Evolutionary conservation across 2,888 invertebrate species (phyloP).

Genomic region (Leistus spinibarbis): DNA sequence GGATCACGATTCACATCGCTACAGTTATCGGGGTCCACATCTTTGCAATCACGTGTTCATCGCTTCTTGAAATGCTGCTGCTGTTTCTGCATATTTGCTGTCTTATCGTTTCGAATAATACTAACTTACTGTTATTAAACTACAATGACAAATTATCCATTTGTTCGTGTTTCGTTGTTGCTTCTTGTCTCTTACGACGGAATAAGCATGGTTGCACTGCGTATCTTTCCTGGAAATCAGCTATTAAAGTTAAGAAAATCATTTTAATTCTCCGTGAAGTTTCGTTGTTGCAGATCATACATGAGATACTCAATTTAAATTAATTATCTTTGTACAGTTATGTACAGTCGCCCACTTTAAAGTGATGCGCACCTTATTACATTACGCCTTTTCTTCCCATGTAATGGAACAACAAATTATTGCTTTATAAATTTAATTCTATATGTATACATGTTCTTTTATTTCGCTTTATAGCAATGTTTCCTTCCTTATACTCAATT

Average conservation of each 20-base stretch:
- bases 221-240: neutral
- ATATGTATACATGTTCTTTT: no score
- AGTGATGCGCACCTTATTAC: no score
- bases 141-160: neutral
- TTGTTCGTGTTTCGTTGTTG: neutral
- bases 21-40: conserved; percentile 41
- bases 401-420: no score
- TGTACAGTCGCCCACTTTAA: neutral
- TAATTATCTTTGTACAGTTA: neutral
- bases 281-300: neutral
- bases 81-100: neutral
- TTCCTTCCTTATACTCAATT: no score
- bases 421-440: no score
- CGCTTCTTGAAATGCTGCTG: neutral
- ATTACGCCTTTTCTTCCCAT: no score
- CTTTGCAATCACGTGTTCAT: conserved; percentile 1
- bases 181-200: neutral
- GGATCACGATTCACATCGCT: conserved; percentile 45
- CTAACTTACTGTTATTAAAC: neutral
- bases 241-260: neutral
- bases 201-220: neutral
- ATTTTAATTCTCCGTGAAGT: neutral
- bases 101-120: neutral
- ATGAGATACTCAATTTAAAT: neutral
- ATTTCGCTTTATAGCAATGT: no score